Percentiles rank a stretch among this genome's conserved stretches.
Conservation (phyloP, 2,113 vertebrate genomes). For the Brachyhypopomus gauderio region DNA sequence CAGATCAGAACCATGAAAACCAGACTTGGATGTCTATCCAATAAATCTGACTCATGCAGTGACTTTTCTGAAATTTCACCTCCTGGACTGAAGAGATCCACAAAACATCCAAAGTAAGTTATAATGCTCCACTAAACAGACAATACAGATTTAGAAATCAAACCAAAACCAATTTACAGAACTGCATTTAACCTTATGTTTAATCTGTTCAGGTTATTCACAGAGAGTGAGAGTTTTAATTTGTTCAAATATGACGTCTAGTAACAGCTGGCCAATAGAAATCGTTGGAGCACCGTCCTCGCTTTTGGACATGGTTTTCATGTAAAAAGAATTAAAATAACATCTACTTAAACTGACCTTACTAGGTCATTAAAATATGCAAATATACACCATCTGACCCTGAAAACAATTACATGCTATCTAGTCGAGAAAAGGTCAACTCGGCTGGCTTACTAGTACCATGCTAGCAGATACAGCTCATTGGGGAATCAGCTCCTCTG, state of each 20-base stretch:
- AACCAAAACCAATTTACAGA: not conserved
- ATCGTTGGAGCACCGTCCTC: too few relatives aligned
- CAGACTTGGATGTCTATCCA: constrained; percentile 93
- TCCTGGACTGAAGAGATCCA: constrained; percentile 81
- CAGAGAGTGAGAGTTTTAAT: constrained; percentile 52
- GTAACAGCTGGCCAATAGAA: too few relatives aligned
- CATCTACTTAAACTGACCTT: too few relatives aligned
- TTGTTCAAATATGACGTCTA: constrained; percentile 55
- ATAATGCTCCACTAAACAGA: constrained; percentile 14
- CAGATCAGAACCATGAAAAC: constrained; percentile 93
- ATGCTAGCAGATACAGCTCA: too few relatives aligned
- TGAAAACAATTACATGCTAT: too few relatives aligned
- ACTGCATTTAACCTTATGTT: constrained; percentile 4
- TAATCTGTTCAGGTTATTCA: constrained; percentile 66
- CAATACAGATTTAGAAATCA: not conserved
- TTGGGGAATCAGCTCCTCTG: too few relatives aligned
- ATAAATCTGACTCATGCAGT: constrained; percentile 95
- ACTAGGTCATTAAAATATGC: too few relatives aligned
- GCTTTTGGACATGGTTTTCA: too few relatives aligned
- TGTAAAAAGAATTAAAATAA: too few relatives aligned
- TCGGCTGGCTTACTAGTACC: too few relatives aligned
- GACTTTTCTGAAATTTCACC: constrained; percentile 94
- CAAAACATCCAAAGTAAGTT: constrained; percentile 90
- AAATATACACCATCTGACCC: too few relatives aligned
- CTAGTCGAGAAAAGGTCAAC: too few relatives aligned